phyloP scores from a whole-genome alignment of 1,140 invertebrate species.

The Oedothorax gibbosus region DNA sequence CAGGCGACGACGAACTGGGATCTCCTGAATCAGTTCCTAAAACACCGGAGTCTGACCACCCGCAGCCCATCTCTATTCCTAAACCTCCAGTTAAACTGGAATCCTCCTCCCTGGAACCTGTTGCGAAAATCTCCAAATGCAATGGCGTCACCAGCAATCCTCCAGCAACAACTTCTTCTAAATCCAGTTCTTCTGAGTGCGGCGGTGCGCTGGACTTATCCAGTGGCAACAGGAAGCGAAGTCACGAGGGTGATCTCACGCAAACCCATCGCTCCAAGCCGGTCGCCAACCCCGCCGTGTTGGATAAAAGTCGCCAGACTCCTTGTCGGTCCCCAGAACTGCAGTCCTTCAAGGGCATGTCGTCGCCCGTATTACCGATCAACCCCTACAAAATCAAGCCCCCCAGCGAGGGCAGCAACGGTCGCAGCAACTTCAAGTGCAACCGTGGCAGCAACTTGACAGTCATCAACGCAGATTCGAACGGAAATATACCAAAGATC shows the following conservation, averaged over 20 bases:
- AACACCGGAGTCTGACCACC: conserved; percentile 39
- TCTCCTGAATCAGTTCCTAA: conserved; percentile 52
- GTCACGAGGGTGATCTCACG: conserved; percentile 4
- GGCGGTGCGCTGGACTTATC: conserved; percentile 42
- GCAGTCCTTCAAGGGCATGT: conserved; percentile 32
- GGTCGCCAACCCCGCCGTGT: conserved; percentile 56
- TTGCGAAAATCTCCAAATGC: conserved; percentile 9
- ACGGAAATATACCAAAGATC: conserved; percentile 54
- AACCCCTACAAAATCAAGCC: conserved; percentile 45
- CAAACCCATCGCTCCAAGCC: conserved; percentile 38
- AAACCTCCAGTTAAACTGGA: background rate
- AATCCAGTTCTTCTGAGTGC: conserved; percentile 5
- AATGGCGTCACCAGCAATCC: background rate
- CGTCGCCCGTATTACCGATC: conserved; percentile 14
- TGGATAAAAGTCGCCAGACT: conserved; percentile 54
- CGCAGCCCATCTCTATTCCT: background rate
- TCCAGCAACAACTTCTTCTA: background rate
- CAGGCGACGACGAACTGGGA: conserved; percentile 52
- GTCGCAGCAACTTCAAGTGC: conserved; percentile 39
- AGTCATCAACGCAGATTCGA: conserved; percentile 51
- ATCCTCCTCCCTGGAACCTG: background rate
- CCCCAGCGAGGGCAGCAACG: background rate
- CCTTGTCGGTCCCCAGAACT: conserved; percentile 13
- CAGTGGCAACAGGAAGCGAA: conserved; percentile 22
- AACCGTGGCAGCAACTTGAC: conserved; percentile 38